Percentiles rank a stretch among this genome's conserved stretches.
phyloP scores from a whole-genome alignment of 2,888 invertebrate species.

The Cryptus armator region DNA sequence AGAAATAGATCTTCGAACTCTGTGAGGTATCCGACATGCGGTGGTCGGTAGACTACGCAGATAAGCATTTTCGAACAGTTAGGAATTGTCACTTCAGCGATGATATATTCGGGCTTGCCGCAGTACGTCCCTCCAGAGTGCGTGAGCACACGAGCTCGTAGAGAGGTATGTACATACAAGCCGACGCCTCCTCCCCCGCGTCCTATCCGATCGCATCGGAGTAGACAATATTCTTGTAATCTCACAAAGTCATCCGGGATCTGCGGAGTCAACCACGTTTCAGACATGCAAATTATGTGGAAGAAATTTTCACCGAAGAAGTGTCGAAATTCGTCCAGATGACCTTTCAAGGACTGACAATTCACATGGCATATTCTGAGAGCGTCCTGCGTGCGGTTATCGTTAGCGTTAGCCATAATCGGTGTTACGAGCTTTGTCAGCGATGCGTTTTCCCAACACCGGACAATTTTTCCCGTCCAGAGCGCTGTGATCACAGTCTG shows the following conservation, averaged over 20 bases:
- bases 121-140: not conserved
- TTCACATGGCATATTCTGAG: not conserved
- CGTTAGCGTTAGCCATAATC: not conserved
- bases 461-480: not conserved
- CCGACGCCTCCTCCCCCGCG: constrained; percentile 3
- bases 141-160: not conserved
- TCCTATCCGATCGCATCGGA: not conserved
- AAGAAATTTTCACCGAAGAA: not conserved
- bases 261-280: not conserved
- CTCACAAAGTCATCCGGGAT: not conserved
- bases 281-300: constrained; percentile 6
- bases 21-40: not conserved
- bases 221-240: not conserved
- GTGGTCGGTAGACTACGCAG: constrained; percentile 4
- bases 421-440: not conserved
- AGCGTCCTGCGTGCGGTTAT: too few species aligned
- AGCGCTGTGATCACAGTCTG: not conserved
- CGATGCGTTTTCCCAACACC: not conserved
- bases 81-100: not conserved
- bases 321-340: not conserved
- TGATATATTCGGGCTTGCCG: not conserved
- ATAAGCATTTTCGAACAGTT: not conserved
- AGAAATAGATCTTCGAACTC: not conserved
- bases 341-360: not conserved
- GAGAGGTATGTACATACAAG: not conserved